Evolutionary conservation across 2,888 invertebrate species (phyloP), one percentile per base, ranked within the genome.

Genomic region (Ichneumoninae sp.): DNA sequence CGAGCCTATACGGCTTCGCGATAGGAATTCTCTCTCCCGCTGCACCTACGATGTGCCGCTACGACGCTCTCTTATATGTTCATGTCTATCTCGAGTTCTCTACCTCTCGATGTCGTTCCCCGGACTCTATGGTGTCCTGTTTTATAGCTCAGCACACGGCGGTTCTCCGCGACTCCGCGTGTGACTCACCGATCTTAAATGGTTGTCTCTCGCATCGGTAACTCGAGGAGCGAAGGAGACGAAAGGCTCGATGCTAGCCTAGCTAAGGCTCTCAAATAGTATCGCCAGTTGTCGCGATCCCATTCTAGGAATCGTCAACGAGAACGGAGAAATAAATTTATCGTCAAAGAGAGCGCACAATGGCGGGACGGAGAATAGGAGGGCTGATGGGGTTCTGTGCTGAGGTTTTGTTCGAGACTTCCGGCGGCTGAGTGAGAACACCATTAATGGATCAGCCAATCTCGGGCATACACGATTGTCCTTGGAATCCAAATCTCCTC

Each of bases 151-250:
- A 10, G 57, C 57, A 52, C 66, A 73, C 63, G 60, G 74, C 73
- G 1, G 57, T 26, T 57, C 22, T 26, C 57, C 57, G 26, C 26
- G 57, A 57, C 13, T 44, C 13, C 57, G 52, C 44, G 60, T 60
- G 57, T 83, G 83, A 83, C 76, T 83, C 83, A 83, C 60, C 60
- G 57, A n/a, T 66, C 80, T 57, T 60, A 80, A 83, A 83, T 76
- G 80, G 78, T 80, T 60, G 30, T 63, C 63, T 65, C 19, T 60
- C 76, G 54, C 66, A 47, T 71, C 22, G 65, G 54, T 6, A 63
- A 50, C 52, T 30, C 40, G 36, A 22, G 44, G 63, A 79, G 65
- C 40, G 44, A 75, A 71, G 50, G 44, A 70, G 69, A 63, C 54
- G 52, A 78, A 63, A 74, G 69, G 70, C 70, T 71, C 13, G 63